phyloP scores from a whole-genome alignment of 2,888 invertebrate species.

The Cerceris ruficornis region DNA sequence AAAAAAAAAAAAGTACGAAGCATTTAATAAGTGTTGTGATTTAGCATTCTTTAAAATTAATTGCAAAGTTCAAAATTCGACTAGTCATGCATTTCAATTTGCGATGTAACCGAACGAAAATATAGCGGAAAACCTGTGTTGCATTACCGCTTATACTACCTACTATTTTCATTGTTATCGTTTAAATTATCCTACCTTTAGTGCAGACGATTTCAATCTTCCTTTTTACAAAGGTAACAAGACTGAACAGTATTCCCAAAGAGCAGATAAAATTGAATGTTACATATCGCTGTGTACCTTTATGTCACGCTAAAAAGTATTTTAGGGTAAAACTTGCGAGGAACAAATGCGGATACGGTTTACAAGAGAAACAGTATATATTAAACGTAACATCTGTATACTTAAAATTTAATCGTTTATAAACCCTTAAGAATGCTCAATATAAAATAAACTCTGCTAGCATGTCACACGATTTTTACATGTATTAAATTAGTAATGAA shows the following conservation, averaged over 20 bases:
- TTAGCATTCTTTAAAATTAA: slow-evolving; percentile 2
- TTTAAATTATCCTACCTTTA: background rate
- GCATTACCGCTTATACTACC: background rate
- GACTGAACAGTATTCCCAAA: slow-evolving; percentile 29
- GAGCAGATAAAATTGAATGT: slow-evolving; percentile 13
- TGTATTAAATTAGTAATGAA: slow-evolving; percentile 30
- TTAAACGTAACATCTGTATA: slow-evolving; percentile 30
- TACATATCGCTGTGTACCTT: slow-evolving; percentile 25
- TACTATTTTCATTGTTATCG: background rate
- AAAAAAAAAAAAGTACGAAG: slow-evolving; percentile 8
- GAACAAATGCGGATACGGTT: slow-evolving; percentile 2
- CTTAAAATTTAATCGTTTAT: slow-evolving; percentile 21
- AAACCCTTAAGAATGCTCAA: slow-evolving; percentile 30
- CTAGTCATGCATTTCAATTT: slow-evolving; percentile 37
- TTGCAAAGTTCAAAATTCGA: slow-evolving; percentile 10
- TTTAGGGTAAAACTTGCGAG: slow-evolving; percentile 10
- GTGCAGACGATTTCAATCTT: slow-evolving; percentile 14
- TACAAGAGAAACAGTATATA: slow-evolving; percentile 17
- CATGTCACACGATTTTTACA: slow-evolving; percentile 15
- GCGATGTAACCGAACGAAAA: background rate
- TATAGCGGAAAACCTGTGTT: background rate
- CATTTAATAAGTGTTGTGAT: background rate
- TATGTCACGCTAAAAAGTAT: slow-evolving; percentile 19
- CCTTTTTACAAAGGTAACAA: slow-evolving; percentile 19
- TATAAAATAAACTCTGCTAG: slow-evolving; percentile 21